Base-by-base conservation (phyloP, 2,797 vertebrate genomes). In the Benthosema pterotum region DNA sequence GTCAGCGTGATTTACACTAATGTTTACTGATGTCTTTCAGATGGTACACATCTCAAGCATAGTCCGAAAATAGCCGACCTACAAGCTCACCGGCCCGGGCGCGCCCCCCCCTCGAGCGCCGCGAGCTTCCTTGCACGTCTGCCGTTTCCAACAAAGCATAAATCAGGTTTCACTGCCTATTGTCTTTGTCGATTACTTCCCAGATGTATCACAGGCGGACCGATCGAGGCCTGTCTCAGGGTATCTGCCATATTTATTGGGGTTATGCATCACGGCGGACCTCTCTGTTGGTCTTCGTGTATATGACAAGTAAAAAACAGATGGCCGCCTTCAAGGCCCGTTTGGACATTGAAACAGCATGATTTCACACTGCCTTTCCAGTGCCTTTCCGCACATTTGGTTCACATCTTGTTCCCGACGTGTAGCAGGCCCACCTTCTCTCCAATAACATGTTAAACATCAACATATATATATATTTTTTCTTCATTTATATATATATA, bases 21-120 rank as follows among this genome's bases (percentile, higher is more conserved):
- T 90, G 87, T 91, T 91, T 90, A 90, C 87, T 87, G 86, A 91
- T 91, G 87, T 83, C 80, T 91, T 90, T 92, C 89, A 89, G 85
- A 92, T 91, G 88, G 75, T 75, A 60, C 71, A 65, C 71, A 65
- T 67, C 69, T 87, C 1, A 38, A 38, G 8, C n/a, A n/a, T 25
- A 25, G 32, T 8, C 32, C 32, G 32, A 38, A 38, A 38, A 38
- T 9, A 38, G 32, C 32, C 32, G 32, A 38, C 32, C 32, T 38
- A 38, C 32, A 38, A 9, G 32, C 32, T 38, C 32, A 7, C 32
- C n/a, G n/a, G n/a, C n/a, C n/a, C n/a, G n/a, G 32, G 8, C 32
- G 7, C 32, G 7, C 2, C 1, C 1, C 32, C 2, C 8, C 8
- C 32, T 7, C 5, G 32, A 38, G 32, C 32, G 32, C 32, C 1